Evolutionary conservation across 2,797 vertebrate genomes (phyloP).

Genomic region (Chiloscyllium punctatum): DNA sequence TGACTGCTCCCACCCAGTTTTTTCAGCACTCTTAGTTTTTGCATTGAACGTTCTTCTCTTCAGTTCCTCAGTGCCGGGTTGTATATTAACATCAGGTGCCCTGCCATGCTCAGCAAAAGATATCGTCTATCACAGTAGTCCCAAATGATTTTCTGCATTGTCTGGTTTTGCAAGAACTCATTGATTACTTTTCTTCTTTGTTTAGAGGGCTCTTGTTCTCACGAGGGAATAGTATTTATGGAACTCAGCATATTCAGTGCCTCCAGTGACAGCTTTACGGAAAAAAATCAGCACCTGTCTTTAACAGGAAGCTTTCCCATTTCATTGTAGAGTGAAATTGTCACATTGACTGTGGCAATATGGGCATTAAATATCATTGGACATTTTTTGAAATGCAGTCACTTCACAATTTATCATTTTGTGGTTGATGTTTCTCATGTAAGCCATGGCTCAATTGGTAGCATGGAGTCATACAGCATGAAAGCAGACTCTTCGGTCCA

Average conservation of each 20-base stretch:
- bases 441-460: no score
- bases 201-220: neutral
- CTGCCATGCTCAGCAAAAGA: neutral
- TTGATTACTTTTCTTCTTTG: neutral
- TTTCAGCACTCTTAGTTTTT: neutral
- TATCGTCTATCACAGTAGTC: neutral
- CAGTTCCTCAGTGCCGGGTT: neutral
- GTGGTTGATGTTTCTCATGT: no score
- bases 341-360: neutral
- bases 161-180: neutral
- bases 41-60: neutral
- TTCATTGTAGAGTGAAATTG: neutral
- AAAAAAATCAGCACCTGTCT: neutral
- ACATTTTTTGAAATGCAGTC: neutral
- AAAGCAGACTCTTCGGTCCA: no score
- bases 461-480: no score
- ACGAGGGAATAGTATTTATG: neutral
- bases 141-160: neutral
- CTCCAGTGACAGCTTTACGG: neutral
- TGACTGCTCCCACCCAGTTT: neutral
- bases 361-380: neutral
- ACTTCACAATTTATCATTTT: no score
- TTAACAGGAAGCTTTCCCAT: neutral
- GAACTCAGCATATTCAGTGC: neutral
- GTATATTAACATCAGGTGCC: neutral